Evolutionary conservation across 1,140 invertebrate genomes (phyloP), one percentile per base, ranked within the genome.

Genomic region (Triops cancriformis): DNA sequence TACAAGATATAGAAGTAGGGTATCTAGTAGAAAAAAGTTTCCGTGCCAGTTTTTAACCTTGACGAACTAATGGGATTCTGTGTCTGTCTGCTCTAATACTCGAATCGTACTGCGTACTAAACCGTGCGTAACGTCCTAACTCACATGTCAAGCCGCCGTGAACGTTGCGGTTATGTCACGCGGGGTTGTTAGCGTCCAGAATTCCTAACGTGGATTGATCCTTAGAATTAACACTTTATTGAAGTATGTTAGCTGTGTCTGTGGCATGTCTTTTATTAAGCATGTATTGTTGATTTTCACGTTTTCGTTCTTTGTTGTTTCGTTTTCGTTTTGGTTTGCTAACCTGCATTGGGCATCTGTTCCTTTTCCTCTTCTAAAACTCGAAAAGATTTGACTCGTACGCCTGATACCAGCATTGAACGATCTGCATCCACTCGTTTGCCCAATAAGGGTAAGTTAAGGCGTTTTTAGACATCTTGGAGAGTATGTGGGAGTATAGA

Each of bases 371-470:
- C 72, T 11, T 31, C 41, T n/a, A 78, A 73, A 77, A 23, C 64
- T 37, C 42, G 43, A 78, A 82, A 81, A 80, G 31, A 64, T 64
- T 64, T 23, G 11, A 79, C 81, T 81, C 83, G 83, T 79, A 82
- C 82, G 74, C 82, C 82, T 75, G 81, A 82, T 27, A 82, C 84
- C 26, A 80, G 82, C 79, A 81, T 84, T 41, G 82, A 83, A 78
- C 81, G 83, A 28, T 84, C 84, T 27, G 83, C 83, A 80, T 84
- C 84, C 72, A 82, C 83, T 12, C 81, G 84, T 72, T 83, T 81
- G 74, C 83, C 84, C 45, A 73, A 80, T 78, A 81, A 82, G 51
- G 81, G 83, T 84, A 82, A 83, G 82, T 81, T 73, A 72, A n/a
- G 64, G 77, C 72, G 23, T 28, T 75, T 28, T 76, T 80, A 41